Base-by-base conservation (phyloP, 2,797 vertebrate species). In the Aeoliscus strigatus region DNA sequence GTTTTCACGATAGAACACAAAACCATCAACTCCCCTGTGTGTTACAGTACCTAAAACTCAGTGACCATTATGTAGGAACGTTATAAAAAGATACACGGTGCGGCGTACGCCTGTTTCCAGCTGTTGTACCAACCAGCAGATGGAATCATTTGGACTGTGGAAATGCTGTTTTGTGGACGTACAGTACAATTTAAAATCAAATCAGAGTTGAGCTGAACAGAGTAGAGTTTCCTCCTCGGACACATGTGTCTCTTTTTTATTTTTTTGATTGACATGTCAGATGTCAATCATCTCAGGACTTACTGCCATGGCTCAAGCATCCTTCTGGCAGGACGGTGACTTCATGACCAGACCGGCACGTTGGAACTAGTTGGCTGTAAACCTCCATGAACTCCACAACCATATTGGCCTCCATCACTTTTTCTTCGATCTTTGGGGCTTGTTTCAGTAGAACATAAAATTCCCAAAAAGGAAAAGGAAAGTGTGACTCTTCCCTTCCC, bases 101-200 rank as follows among this genome's bases (percentile, higher is more conserved):
- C n/a, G n/a, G n/a, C n/a, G n/a, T n/a, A n/a, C n/a, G n/a, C 37
- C 15, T n/a, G 13, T 48, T 58, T 59, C 60, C 39, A 49, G 10
- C 11, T 27, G 39, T 26, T 46, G 15, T 40, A 48, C 60, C 47
- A 58, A 77, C 37, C 50, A 41, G 31, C 29, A 65, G n/a, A n/a
- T n/a, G n/a, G n/a, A n/a, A n/a, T n/a, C n/a, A n/a, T n/a, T n/a
- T n/a, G n/a, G n/a, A n/a, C n/a, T n/a, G n/a, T n/a, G n/a, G n/a
- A n/a, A n/a, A n/a, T n/a, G n/a, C n/a, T n/a, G n/a, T n/a, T n/a
- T n/a, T n/a, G n/a, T n/a, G n/a, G n/a, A n/a, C n/a, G n/a, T n/a
- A n/a, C n/a, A n/a, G n/a, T 53, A 70, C 38, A 46, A 50, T 25
- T 23, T 32, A 13, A 14, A 32, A 27, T 18, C 32, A 54, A 41